phyloP scores from a whole-genome alignment of 2,888 invertebrate genomes.

The Tiliacea citrago region DNA sequence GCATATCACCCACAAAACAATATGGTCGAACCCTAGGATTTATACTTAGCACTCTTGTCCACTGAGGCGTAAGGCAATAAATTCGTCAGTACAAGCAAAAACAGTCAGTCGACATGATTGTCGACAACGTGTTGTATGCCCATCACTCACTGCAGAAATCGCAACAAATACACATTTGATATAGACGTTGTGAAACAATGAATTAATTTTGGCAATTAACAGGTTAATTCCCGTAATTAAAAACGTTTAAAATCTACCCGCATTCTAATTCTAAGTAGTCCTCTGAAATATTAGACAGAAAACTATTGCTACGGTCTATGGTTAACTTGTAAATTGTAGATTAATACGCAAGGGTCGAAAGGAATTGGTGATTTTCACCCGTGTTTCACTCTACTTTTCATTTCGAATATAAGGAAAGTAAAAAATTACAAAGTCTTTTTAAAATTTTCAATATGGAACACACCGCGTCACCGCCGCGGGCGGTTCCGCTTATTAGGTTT shows the following conservation, averaged over 20 bases:
- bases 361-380: too few relatives aligned
- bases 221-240: neutral
- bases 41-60: slow-evolving; percentile 40
- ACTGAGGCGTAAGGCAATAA: slow-evolving; percentile 53
- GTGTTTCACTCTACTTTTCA: too few relatives aligned
- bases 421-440: too few relatives aligned
- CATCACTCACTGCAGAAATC: slow-evolving; percentile 46
- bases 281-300: neutral
- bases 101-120: slow-evolving; percentile 44
- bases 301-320: neutral
- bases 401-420: too few relatives aligned
- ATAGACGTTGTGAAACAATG: slow-evolving; percentile 24
- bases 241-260: too few relatives aligned
- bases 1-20: slow-evolving; percentile 41
- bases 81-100: slow-evolving; percentile 56
- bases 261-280: too few relatives aligned
- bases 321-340: neutral
- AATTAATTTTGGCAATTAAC: slow-evolving; percentile 4
- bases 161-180: slow-evolving; percentile 30
- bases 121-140: slow-evolving; percentile 46
- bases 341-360: too few relatives aligned
- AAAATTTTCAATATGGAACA: too few relatives aligned
- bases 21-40: slow-evolving; percentile 37
- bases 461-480: too few relatives aligned
- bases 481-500: too few relatives aligned